These are phyloP conservation scores for Flexamia atlantica DNA, from an alignment of 2,888 invertebrate genomes.

Conservation along the genomic window DNA sequence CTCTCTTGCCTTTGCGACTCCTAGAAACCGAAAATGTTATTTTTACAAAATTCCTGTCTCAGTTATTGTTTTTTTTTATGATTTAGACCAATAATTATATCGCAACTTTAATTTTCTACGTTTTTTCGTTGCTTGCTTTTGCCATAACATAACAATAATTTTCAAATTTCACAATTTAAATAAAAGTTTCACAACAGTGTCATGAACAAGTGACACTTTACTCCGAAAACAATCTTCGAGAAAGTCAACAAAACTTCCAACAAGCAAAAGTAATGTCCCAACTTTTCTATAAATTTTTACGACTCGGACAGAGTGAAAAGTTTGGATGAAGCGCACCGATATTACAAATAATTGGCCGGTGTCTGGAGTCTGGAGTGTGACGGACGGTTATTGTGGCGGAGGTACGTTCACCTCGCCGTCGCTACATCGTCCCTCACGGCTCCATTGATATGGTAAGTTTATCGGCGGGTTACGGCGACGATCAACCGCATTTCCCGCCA, in stretches of 20 bases:
- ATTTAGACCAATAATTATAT: too few relatives aligned
- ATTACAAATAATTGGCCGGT: slow-evolving; percentile 17
- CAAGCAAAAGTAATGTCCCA: slow-evolving; percentile 28
- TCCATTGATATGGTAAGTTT: slow-evolving; percentile 45
- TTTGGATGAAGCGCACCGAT: slow-evolving; percentile 18
- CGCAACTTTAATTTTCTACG: too few relatives aligned
- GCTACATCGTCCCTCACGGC: background rate
- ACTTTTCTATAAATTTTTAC: slow-evolving; percentile 40
- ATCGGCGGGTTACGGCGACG: slow-evolving; percentile 44
- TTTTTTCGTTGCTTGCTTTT: too few relatives aligned
- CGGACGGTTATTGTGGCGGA: slow-evolving; percentile 27
- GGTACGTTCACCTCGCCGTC: background rate
- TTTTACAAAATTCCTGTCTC: too few relatives aligned
- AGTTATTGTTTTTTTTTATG: too few relatives aligned
- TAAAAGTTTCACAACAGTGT: too few relatives aligned
- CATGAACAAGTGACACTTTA: too few relatives aligned
- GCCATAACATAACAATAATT: too few relatives aligned
- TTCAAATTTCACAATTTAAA: too few relatives aligned
- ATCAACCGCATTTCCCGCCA: slow-evolving; percentile 40
- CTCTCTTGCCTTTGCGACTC: too few relatives aligned
- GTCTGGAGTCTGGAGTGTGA: background rate
- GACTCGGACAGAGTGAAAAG: slow-evolving; percentile 38
- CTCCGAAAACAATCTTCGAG: background rate
- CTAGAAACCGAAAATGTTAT: too few relatives aligned
- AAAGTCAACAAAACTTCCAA: slow-evolving; percentile 32